These are phyloP conservation scores for Pionites leucogaster DNA, from an alignment of 2,113 vertebrate genomes.

Conservation along the genomic window DNA sequence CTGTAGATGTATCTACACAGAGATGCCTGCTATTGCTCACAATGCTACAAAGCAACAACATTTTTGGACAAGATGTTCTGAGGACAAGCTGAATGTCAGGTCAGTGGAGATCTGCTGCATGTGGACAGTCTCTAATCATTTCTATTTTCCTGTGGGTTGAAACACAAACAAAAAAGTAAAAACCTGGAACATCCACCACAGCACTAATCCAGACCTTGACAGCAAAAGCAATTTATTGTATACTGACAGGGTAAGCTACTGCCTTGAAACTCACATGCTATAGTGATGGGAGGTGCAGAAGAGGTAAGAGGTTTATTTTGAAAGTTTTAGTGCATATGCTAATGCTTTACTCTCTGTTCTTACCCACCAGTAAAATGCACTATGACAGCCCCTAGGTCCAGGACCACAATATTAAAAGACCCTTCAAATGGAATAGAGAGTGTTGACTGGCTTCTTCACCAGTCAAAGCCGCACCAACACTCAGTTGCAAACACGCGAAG, in stretches of 20 bases:
- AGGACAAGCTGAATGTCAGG: background rate
- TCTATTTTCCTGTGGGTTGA: background rate
- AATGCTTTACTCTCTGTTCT: background rate
- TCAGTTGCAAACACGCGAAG: background rate
- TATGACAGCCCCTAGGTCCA: background rate
- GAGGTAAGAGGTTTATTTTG: background rate
- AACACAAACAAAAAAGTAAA: conserved; percentile 1
- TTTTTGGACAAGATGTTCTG: background rate
- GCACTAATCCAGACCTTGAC: background rate
- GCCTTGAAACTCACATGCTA: background rate
- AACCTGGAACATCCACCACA: background rate
- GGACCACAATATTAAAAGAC: background rate
- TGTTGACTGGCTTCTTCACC: background rate
- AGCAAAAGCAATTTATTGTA: background rate
- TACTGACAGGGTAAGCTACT: background rate
- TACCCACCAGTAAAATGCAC: background rate
- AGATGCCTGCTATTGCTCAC: background rate
- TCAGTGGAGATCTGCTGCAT: background rate
- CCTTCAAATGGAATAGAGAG: background rate
- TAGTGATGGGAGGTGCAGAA: background rate
- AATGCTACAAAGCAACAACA: background rate
- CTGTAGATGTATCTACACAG: background rate
- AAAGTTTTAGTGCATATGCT: background rate
- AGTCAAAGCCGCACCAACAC: background rate
- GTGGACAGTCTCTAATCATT: background rate